phyloP scores from a whole-genome alignment of 2,888 invertebrate genomes.

The Oxytorus armatus region DNA sequence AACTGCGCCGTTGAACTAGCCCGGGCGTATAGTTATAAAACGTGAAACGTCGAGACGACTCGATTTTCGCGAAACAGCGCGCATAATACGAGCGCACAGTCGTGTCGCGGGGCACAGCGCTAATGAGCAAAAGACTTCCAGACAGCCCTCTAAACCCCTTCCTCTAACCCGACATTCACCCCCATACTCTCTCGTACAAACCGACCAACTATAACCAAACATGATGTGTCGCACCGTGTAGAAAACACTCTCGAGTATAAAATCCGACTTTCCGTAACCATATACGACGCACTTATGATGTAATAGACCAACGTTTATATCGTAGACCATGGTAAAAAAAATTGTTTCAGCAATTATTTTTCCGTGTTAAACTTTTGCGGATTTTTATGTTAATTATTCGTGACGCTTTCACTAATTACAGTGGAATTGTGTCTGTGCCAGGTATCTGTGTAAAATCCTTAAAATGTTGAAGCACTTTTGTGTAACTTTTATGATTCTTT shows the following conservation, averaged over 20 bases:
- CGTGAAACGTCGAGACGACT: constrained; percentile 28
- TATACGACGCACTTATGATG: no score
- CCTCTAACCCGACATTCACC: constrained; percentile 32
- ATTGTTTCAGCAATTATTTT: no score
- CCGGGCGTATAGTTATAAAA: neutral
- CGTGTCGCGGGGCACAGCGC: constrained; percentile 67
- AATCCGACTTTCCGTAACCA: neutral
- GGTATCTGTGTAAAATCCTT: no score
- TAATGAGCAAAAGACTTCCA: constrained; percentile 76
- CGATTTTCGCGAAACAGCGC: constrained; percentile 47
- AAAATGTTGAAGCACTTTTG: no score
- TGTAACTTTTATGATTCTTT: no score
- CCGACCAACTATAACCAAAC: neutral
- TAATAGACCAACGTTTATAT: no score
- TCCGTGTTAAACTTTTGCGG: no score
- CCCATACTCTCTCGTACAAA: neutral
- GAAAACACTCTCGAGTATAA: neutral
- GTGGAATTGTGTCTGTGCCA: no score
- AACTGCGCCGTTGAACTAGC: constrained; percentile 15
- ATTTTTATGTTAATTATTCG: no score
- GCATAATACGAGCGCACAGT: constrained; percentile 59
- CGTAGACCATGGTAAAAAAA: no score
- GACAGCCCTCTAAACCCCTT: constrained; percentile 52
- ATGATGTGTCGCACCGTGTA: neutral
- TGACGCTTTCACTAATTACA: no score